Conservation (phyloP, 2,888 invertebrate species). For the Herminia tarsipennalis region DNA sequence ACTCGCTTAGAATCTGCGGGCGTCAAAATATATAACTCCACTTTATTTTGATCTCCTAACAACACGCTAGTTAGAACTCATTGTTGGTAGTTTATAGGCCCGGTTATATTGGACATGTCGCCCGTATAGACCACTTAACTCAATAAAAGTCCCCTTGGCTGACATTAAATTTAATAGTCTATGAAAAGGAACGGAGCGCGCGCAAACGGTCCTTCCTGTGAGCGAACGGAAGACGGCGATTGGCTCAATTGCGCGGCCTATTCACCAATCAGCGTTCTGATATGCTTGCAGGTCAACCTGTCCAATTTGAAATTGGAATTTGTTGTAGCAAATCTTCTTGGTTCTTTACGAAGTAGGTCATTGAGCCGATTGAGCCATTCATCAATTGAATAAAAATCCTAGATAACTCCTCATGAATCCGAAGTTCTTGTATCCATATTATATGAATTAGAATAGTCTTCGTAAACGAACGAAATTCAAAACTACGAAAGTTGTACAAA, state of each 20-base stretch:
- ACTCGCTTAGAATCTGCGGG: constrained; percentile 73
- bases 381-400: no score
- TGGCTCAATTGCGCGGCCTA: constrained; percentile 79
- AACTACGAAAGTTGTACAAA: no score
- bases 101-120: constrained; percentile 50
- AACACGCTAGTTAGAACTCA: constrained; percentile 19
- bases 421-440: no score
- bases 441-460: no score
- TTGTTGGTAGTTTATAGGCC: constrained; percentile 48
- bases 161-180: constrained; percentile 82
- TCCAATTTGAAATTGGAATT: constrained; percentile 50
- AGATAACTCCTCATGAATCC: no score
- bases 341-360: no score
- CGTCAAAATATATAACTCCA: constrained; percentile 56
- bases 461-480: no score
- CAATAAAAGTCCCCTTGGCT: constrained; percentile 81
- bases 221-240: constrained; percentile 81
- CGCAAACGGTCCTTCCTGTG: constrained; percentile 78
- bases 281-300: constrained; percentile 53
- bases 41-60: constrained; percentile 43
- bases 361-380: no score
- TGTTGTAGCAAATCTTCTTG: constrained; percentile 45
- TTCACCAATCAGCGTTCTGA: constrained; percentile 80
- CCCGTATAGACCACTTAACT: constrained; percentile 82
- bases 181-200: constrained; percentile 76